Percentiles rank a stretch among this genome's conserved stretches.
These are phyloP conservation scores for Alectoris magna DNA, from an alignment of 2,797 vertebrate genomes.

Conservation along the genomic window DNA sequence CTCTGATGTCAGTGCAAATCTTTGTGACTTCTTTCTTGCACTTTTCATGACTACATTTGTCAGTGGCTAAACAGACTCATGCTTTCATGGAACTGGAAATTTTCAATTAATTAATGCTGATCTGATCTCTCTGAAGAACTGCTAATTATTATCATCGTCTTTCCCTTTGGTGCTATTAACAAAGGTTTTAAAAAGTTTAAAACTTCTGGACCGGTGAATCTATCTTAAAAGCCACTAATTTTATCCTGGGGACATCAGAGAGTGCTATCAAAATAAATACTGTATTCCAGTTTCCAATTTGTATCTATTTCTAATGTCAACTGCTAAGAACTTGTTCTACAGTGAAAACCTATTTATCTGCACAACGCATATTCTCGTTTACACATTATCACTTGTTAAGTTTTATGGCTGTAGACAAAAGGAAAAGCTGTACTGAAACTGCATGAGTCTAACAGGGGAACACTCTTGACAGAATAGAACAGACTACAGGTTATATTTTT, in stretches of 20 bases:
- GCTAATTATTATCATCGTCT: constrained; percentile 48
- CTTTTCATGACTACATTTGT: neutral
- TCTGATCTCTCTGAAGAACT: constrained; percentile 48
- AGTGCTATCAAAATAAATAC: constrained; percentile 73
- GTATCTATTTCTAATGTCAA: constrained; percentile 70
- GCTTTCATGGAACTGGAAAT: neutral
- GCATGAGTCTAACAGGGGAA: constrained; percentile 15
- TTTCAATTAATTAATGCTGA: constrained; percentile 33
- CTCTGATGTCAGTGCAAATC: neutral
- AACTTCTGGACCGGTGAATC: constrained; percentile 48
- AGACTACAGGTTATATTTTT: constrained; percentile 13
- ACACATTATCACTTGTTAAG: constrained; percentile 67
- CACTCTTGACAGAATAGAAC: constrained; percentile 22
- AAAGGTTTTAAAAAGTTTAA: constrained; percentile 29
- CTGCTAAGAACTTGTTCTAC: constrained; percentile 55
- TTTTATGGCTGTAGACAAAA: constrained; percentile 48
- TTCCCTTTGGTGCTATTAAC: constrained; percentile 32
- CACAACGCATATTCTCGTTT: constrained; percentile 66
- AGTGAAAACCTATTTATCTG: constrained; percentile 71
- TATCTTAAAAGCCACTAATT: constrained; percentile 64
- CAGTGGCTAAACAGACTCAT: constrained; percentile 35
- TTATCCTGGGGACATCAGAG: constrained; percentile 60
- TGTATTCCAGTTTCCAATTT: constrained; percentile 56
- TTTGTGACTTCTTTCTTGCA: neutral
- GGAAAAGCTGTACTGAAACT: constrained; percentile 17